phyloP scores from a whole-genome alignment of 2,113 vertebrate genomes.

The Anguilla rostrata region DNA sequence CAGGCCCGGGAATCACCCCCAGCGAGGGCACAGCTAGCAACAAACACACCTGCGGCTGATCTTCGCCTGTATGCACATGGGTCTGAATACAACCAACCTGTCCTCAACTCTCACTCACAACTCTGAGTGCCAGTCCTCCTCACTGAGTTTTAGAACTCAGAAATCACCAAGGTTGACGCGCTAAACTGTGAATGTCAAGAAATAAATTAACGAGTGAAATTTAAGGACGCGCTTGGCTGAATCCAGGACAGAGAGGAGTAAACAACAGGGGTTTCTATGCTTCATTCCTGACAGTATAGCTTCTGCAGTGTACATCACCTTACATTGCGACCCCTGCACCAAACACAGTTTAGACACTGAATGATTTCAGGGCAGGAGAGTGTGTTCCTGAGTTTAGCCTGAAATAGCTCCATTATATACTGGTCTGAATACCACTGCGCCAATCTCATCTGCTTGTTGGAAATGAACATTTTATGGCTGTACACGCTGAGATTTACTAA shows the following conservation, averaged over 20 bases:
- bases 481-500: conserved; percentile 16
- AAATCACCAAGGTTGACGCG: too few relatives aligned
- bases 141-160: too few relatives aligned
- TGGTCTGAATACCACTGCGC: neutral
- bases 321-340: neutral
- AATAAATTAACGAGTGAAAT: neutral
- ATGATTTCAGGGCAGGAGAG: neutral
- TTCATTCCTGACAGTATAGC: neutral
- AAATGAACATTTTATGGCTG: conserved; percentile 19
- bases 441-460: conserved; percentile 4
- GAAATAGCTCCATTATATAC: conserved; percentile 2
- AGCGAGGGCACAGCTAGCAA: too few relatives aligned
- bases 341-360: neutral
- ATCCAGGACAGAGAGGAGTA: neutral
- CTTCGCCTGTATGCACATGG: too few relatives aligned
- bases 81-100: too few relatives aligned
- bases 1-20: too few relatives aligned
- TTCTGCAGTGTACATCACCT: neutral
- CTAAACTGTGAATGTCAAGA: neutral
- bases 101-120: too few relatives aligned
- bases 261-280: neutral
- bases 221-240: neutral
- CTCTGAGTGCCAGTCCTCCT: neutral
- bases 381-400: neutral
- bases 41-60: too few relatives aligned